A percentile compares a stretch with the other conserved stretches of the same genome.
Evolutionary conservation across 1,140 invertebrate species (phyloP).

Genomic region (Caenorhabditis tropicalis): DNA sequence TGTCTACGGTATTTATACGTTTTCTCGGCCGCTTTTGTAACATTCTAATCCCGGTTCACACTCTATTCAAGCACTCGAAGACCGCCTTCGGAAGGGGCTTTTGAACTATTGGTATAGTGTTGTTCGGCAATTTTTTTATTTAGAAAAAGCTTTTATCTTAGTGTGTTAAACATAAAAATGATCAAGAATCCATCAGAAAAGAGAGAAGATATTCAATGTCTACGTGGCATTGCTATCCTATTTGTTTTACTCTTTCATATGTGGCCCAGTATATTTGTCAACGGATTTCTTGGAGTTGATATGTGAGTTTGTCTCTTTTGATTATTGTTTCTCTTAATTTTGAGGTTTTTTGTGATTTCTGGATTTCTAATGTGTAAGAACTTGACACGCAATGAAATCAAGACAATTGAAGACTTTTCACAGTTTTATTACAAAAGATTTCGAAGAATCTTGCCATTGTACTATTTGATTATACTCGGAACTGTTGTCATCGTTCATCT

Average conservation of each 20-base stretch:
- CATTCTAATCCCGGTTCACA: too few relatives aligned
- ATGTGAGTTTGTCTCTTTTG: neutral
- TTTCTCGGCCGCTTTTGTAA: too few relatives aligned
- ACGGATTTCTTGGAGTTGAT: constrained; percentile 43
- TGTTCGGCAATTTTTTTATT: too few relatives aligned
- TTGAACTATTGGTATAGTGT: too few relatives aligned
- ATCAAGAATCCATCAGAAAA: too few relatives aligned
- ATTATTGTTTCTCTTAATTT: neutral
- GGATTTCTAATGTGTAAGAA: constrained; percentile 36
- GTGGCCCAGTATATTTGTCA: neutral
- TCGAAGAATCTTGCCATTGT: constrained; percentile 31
- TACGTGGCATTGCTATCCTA: constrained; percentile 40
- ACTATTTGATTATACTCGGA: constrained; percentile 3
- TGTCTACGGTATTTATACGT: too few relatives aligned
- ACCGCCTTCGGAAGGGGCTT: too few relatives aligned
- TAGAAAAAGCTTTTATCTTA: too few relatives aligned
- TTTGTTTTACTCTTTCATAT: constrained; percentile 12
- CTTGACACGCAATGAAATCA: neutral
- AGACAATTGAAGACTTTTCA: neutral
- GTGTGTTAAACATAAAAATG: too few relatives aligned
- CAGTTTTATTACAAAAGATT: constrained; percentile 42
- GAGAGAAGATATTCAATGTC: constrained; percentile 37
- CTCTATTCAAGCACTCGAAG: too few relatives aligned
- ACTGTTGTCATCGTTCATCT: neutral
- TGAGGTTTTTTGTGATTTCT: constrained; percentile 47